Evolutionary conservation across 2,113 vertebrate species (phyloP).

Genomic region (Oxygymnocypris stewartii): DNA sequence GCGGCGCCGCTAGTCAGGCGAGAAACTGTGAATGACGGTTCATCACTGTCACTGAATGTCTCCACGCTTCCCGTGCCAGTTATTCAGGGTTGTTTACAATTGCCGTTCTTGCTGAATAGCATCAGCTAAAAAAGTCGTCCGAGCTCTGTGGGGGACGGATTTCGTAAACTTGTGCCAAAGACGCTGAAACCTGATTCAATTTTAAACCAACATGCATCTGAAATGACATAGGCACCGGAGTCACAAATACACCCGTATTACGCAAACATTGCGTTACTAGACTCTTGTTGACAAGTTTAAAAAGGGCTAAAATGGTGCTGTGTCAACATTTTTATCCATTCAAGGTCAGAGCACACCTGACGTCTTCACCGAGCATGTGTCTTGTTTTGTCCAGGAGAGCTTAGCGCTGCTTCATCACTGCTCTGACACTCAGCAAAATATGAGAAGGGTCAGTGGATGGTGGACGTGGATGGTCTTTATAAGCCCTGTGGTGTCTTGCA

Average conservation of each 20-base stretch:
- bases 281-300: neutral
- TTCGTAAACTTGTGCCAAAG: neutral
- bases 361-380: neutral
- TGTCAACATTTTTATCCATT: neutral
- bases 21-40: conserved; percentile 38
- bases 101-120: neutral
- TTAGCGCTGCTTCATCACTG: conserved; percentile 22
- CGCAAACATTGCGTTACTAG: neutral
- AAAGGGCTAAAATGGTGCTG: neutral
- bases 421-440: conserved; percentile 34
- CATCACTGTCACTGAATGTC: conserved; percentile 27
- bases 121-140: neutral
- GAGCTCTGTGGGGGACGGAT: neutral
- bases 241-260: neutral
- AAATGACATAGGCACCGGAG: neutral
- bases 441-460: conserved; percentile 26
- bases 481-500: conserved; percentile 5
- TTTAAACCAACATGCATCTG: conserved; percentile 10
- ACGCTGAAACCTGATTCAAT: neutral
- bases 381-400: neutral
- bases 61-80: neutral
- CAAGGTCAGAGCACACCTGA: conserved; percentile 20
- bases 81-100: conserved; percentile 27
- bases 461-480: conserved; percentile 26
- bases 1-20: neutral